Percentiles rank a stretch among this genome's conserved stretches.
These are phyloP conservation scores for Callopanchax toddi DNA, from an alignment of 2,113 vertebrate genomes.

Conservation along the genomic window DNA sequence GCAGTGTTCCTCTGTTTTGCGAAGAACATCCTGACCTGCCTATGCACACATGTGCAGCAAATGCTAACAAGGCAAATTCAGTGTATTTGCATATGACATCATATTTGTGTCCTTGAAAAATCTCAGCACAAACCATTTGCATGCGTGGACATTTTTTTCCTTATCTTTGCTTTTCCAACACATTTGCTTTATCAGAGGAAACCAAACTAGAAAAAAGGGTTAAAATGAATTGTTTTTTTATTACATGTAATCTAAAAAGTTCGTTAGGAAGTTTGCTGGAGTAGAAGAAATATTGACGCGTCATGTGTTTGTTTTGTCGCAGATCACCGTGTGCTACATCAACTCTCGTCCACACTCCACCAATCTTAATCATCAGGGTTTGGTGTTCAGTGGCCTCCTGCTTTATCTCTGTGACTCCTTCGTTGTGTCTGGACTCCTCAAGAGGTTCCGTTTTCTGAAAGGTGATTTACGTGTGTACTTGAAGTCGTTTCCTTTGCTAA, in stretches of 20 bases:
- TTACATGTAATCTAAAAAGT: too few relatives aligned
- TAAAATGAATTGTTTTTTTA: too few relatives aligned
- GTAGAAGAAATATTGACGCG: too few relatives aligned
- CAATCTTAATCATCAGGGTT: constrained; percentile 89
- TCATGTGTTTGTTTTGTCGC: constrained; percentile 14
- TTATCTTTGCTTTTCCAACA: not conserved
- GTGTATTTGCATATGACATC: not conserved
- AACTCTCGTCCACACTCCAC: constrained; percentile 96
- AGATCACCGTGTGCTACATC: constrained; percentile 93
- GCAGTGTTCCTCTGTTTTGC: constrained; percentile 16
- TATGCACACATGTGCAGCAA: constrained; percentile 19
- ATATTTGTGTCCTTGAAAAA: not conserved
- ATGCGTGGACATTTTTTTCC: constrained; percentile 1
- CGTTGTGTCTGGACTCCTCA: constrained; percentile 91
- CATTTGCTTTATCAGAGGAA: not conserved
- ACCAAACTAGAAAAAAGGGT: too few relatives aligned
- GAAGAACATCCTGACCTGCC: constrained; percentile 44
- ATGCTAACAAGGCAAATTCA: constrained; percentile 17
- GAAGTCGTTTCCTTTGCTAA: not conserved
- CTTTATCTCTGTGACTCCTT: constrained; percentile 98
- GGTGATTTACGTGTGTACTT: constrained; percentile 72
- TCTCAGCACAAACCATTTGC: constrained; percentile 5
- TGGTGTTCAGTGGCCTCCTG: constrained; percentile 94
- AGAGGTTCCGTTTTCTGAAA: constrained; percentile 95
- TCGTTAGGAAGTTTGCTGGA: too few relatives aligned